Conservation (phyloP, 2,888 invertebrate species). For the Onthophagus sagittarius region DNA sequence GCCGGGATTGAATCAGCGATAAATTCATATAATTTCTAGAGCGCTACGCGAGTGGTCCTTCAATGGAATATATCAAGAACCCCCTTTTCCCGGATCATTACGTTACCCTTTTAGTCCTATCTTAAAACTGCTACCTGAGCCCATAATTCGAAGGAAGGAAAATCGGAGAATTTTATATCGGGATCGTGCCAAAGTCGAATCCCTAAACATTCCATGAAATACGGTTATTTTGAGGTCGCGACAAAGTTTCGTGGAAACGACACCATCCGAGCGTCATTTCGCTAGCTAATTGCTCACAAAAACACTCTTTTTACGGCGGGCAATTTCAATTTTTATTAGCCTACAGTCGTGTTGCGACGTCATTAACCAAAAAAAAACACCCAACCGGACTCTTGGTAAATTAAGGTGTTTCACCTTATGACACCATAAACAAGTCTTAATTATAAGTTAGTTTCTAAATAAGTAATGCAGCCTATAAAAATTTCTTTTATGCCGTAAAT, state of each 20-base stretch:
- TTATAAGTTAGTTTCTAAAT: slow-evolving; percentile 27
- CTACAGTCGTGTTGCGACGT: slow-evolving; percentile 5
- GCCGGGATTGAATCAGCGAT: slow-evolving; percentile 11
- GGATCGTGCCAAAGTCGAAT: neutral
- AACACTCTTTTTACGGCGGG: neutral
- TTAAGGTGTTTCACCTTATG: slow-evolving; percentile 5
- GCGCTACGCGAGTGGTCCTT: neutral
- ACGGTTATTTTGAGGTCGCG: neutral
- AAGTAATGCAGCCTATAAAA: neutral
- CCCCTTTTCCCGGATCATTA: neutral
- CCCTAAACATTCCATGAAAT: neutral
- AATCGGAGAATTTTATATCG: neutral
- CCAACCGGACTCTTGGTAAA: neutral
- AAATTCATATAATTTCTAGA: slow-evolving; percentile 10
- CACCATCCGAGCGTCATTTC: slow-evolving; percentile 1
- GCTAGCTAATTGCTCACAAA: slow-evolving; percentile 3
- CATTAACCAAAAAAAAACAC: slow-evolving; percentile 8
- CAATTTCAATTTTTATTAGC: slow-evolving; percentile 11
- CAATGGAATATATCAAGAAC: neutral
- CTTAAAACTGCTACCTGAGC: neutral
- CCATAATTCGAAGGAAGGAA: neutral
- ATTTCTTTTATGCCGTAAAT: too few relatives aligned
- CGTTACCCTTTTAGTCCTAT: neutral
- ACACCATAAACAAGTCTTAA: slow-evolving; percentile 24
- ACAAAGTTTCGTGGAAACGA: slow-evolving; percentile 8